Evolutionary conservation across 2,888 invertebrate genomes (phyloP).

Genomic region (Drosophila parthenogenetica): DNA sequence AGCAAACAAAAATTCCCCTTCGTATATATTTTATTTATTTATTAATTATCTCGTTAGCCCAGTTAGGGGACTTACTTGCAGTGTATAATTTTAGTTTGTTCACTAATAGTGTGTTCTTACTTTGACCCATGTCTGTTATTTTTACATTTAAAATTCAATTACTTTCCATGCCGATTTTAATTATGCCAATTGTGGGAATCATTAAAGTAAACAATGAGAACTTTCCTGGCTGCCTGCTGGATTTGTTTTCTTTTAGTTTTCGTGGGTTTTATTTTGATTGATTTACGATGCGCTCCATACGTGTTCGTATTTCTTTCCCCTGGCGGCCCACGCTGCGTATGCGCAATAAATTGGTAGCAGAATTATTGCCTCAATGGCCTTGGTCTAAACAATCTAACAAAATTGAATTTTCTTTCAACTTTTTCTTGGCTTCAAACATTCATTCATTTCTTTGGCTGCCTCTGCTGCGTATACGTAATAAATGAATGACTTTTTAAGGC

Average conservation of each 20-base stretch:
- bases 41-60: slow-evolving; percentile 6
- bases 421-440: background rate
- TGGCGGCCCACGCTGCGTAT: slow-evolving; percentile 41
- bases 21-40: slow-evolving; percentile 7
- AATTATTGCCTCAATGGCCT: slow-evolving; percentile 30
- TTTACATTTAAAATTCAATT: slow-evolving; percentile 17
- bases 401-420: background rate
- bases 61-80: slow-evolving; percentile 15
- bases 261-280: slow-evolving; percentile 31
- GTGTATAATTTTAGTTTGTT: slow-evolving; percentile 3
- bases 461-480: slow-evolving; percentile 5
- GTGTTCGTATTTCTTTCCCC: slow-evolving; percentile 26
- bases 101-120: background rate
- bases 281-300: slow-evolving; percentile 36
- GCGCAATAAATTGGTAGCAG: slow-evolving; percentile 20
- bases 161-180: slow-evolving; percentile 32
- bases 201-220: slow-evolving; percentile 49
- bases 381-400: background rate
- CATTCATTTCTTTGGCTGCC: background rate
- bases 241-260: slow-evolving; percentile 29
- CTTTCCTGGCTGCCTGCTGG: slow-evolving; percentile 42
- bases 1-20: slow-evolving; percentile 36
- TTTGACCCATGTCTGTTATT: slow-evolving; percentile 9
- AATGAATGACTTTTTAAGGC: background rate
- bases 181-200: slow-evolving; percentile 63